phyloP scores from a whole-genome alignment of 2,888 invertebrate genomes.

The Acronicta psi region DNA sequence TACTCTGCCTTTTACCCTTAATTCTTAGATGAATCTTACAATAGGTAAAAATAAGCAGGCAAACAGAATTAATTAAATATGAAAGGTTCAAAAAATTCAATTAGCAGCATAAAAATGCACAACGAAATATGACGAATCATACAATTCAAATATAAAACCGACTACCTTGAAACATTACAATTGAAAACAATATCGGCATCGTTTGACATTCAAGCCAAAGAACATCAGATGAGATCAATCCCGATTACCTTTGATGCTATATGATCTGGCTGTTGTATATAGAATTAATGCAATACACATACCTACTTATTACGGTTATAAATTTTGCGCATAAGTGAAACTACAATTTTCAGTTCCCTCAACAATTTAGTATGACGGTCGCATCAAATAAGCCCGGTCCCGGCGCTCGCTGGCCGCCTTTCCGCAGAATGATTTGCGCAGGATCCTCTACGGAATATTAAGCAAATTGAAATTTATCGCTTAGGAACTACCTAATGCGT shows the following conservation, averaged over 20 bases:
- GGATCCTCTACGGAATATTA: conserved; percentile 72
- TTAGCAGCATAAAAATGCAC: too few relatives aligned
- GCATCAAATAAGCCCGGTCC: conserved; percentile 47
- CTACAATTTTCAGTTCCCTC: conserved; percentile 36
- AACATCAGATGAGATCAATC: conserved; percentile 33
- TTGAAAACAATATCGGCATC: conserved; percentile 4
- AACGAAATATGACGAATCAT: too few relatives aligned
- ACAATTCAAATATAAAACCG: too few relatives aligned
- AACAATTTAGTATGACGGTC: conserved; percentile 48
- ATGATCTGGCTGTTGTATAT: conserved; percentile 34
- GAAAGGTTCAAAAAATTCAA: too few relatives aligned
- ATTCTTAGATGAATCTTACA: too few relatives aligned
- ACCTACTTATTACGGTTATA: conserved; percentile 27
- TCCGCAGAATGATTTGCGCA: conserved; percentile 64
- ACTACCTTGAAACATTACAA: conserved; percentile 3
- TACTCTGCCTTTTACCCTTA: too few relatives aligned
- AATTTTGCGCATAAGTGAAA: conserved; percentile 26
- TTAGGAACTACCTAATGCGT: conserved; percentile 63
- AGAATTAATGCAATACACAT: conserved; percentile 22
- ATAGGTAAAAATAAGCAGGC: too few relatives aligned
- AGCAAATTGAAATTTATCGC: conserved; percentile 71
- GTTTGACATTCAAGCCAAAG: conserved; percentile 10
- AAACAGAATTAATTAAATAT: too few relatives aligned
- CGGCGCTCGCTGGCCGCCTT: conserved; percentile 44
- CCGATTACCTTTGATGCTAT: conserved; percentile 25